Base-by-base conservation (phyloP, 2,888 invertebrate species). In the Caenorhabditis sp. region DNA sequence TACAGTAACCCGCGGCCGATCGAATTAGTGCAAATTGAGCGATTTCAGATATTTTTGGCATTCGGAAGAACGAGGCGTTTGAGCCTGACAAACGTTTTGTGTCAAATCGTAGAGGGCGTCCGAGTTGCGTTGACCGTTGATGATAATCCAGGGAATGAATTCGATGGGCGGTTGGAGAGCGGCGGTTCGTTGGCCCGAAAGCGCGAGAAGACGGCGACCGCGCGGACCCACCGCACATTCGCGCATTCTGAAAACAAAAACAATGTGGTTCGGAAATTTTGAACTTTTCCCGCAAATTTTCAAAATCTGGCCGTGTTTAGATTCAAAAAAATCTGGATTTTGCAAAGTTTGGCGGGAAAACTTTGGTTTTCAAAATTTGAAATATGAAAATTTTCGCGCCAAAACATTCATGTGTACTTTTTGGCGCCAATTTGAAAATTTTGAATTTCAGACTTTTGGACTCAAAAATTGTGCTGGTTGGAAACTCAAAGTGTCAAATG, bases 131-230 rank as follows among this genome's bases (percentile, higher is more conserved):
- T 69, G 66, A 19, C 87, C 87, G 61, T 87, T 75, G 49, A 87
- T 74, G 59, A 85, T 69, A 24, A 88, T 83, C 87, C 87, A 87
- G 6, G 87, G 87, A 37, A 87, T 84, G 69, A 87, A 87, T 67
- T 78, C 81, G 58, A 87, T 71, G n/a, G 76, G 63, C 10, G 83
- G 82, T 23, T 26, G 55, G 12, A 81, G 60, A 26, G 62, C 64
- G 5, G 70, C 79, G 5, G 79, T 82, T 58, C 65, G 63, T 21
- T 82, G 74, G 4, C 87, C 87, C 37, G 86, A 77, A 17, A 83
- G 70, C 17, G 86, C 86, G 19, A 84, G 77, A 37, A 86, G 75
- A 26, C 76, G 78, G 17, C 86, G 78, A 5, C 87, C 86, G n/a
- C 81, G 78, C 17, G 73, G 59, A 1, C 81, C 78, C 1, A 60